phyloP scores from a whole-genome alignment of 2,888 invertebrate genomes.

The Agrochola circellaris region DNA sequence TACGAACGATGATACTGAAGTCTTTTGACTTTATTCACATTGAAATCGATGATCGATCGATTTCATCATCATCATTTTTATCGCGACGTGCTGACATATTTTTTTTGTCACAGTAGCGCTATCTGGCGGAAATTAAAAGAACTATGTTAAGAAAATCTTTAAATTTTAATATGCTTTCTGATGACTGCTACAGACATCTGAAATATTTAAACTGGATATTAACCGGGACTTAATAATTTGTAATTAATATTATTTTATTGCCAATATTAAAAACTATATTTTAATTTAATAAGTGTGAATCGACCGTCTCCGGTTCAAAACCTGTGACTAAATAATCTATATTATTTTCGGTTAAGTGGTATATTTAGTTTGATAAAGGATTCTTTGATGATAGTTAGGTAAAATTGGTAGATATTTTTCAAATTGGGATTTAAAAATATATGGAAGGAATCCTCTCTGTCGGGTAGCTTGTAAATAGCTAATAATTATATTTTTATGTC shows the following conservation, averaged over 20 bases:
- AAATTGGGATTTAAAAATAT: conserved; percentile 15
- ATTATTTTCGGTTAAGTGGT: conserved; percentile 44
- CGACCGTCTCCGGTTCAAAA: conserved; percentile 24
- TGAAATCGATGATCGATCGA: conserved; percentile 16
- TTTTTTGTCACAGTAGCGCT: background rate
- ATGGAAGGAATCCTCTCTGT: conserved; percentile 58
- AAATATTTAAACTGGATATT: background rate
- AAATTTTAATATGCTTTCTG: background rate
- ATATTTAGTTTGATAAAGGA: conserved; percentile 32
- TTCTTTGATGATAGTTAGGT: conserved; percentile 22
- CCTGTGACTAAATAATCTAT: conserved; percentile 42
- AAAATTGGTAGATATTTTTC: conserved; percentile 19
- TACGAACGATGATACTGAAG: background rate
- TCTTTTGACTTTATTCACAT: background rate
- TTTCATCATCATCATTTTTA: too few relatives aligned
- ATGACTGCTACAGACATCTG: background rate
- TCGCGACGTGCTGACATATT: background rate
- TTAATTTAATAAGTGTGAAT: conserved; percentile 30
- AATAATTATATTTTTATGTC: conserved; percentile 44
- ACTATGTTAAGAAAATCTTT: background rate
- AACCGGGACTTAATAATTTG: background rate
- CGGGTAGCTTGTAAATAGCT: conserved; percentile 77
- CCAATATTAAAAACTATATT: conserved; percentile 3
- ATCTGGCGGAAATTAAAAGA: background rate
- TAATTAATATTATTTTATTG: conserved; percentile 25